Conservation (phyloP, 2,888 invertebrate species). For the Adelphocoris suturalis region DNA sequence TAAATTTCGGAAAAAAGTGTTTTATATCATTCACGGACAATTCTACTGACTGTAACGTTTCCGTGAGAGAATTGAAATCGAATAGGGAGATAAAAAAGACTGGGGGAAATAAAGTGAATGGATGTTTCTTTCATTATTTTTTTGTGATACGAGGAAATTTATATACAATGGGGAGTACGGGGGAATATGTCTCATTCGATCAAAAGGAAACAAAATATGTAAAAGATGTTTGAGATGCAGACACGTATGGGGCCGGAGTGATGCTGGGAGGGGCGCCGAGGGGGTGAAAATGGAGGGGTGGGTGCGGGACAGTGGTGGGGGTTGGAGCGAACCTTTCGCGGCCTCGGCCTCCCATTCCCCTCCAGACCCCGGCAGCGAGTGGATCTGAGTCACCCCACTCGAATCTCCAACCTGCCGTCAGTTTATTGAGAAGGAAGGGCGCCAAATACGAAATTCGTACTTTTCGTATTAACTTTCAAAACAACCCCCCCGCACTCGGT, state of each 20-base stretch:
- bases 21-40: too few species aligned
- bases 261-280: conserved; percentile 39
- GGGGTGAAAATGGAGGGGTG: neutral
- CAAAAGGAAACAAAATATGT: conserved; percentile 62
- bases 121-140: neutral
- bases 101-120: too few species aligned
- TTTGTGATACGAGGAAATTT: neutral
- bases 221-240: conserved; percentile 65
- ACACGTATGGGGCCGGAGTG: conserved; percentile 4
- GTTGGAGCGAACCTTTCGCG: conserved; percentile 43
- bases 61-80: too few species aligned
- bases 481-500: conserved; percentile 10
- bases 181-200: conserved; percentile 59
- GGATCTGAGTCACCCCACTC: neutral
- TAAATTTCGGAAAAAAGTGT: too few species aligned
- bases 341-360: conserved; percentile 66
- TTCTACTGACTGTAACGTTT: too few species aligned
- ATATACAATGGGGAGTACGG: neutral
- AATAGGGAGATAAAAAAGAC: conserved; percentile 7
- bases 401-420: conserved; percentile 20
- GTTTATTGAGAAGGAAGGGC: conserved; percentile 65
- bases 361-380: conserved; percentile 58
- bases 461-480: conserved; percentile 25
- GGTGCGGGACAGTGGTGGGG: conserved; percentile 54
- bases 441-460: conserved; percentile 65